These are phyloP conservation scores for Bombus confusus DNA, from an alignment of 1,140 invertebrate genomes.

Conservation along the genomic window DNA sequence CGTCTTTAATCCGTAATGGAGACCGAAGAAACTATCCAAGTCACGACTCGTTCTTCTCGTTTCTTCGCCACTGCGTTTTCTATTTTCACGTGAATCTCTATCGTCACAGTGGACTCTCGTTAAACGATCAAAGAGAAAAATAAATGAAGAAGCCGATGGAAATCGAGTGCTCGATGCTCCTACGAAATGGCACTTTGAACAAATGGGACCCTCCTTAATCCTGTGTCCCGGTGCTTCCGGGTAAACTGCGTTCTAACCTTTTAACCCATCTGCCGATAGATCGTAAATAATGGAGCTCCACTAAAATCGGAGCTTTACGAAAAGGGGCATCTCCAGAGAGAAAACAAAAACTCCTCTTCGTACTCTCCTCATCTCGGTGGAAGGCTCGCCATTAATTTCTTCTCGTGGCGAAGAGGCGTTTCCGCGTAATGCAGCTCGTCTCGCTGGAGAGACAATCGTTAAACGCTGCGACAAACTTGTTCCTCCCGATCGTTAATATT, in stretches of 20 bases:
- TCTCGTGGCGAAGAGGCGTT: not conserved
- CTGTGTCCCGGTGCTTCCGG: not conserved
- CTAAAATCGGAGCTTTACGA: not conserved
- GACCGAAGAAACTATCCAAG: not conserved
- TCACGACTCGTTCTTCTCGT: not conserved
- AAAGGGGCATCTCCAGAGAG: not conserved
- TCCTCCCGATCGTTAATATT: constrained; percentile 39
- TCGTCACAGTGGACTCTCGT: constrained; percentile 5
- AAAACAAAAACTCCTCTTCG: not conserved
- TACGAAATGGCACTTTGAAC: not conserved
- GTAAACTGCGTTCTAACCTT: constrained; percentile 1
- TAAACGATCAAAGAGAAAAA: constrained; percentile 48
- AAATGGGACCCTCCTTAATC: constrained; percentile 15
- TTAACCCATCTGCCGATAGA: constrained; percentile 20
- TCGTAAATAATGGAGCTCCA: constrained; percentile 28
- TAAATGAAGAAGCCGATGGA: constrained; percentile 25
- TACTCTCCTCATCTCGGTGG: not conserved
- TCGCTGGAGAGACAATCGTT: constrained; percentile 28
- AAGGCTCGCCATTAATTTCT: constrained; percentile 5
- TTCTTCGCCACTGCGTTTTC: no score
- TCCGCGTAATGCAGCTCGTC: not conserved
- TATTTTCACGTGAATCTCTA: constrained; percentile 8
- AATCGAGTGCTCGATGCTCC: not conserved
- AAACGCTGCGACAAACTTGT: constrained; percentile 29
- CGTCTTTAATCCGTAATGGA: not conserved